Evolutionary conservation across 2,113 vertebrate genomes (phyloP).

Genomic region (Protobothrops flavoviridis): DNA sequence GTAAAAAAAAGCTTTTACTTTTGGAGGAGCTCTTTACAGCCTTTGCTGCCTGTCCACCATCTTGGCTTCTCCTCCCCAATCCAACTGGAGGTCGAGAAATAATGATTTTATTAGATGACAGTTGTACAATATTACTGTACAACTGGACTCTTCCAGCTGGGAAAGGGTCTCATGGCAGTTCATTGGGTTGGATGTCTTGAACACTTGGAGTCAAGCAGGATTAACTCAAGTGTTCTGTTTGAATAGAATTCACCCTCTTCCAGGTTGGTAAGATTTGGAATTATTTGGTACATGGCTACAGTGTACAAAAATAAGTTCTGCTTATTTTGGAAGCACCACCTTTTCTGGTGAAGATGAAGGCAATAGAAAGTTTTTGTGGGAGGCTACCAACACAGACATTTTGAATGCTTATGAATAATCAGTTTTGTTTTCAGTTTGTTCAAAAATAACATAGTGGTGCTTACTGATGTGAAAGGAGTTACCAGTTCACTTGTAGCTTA

Average conservation of each 20-base stretch:
- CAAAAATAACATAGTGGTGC: constrained; percentile 46
- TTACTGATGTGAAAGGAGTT: constrained; percentile 58
- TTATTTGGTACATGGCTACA: constrained; percentile 33
- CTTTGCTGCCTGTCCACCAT: too few species aligned
- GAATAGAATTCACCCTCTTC: neutral
- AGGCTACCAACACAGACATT: constrained; percentile 45
- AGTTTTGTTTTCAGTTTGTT: constrained; percentile 56
- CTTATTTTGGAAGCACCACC: constrained; percentile 28
- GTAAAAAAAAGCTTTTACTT: too few species aligned
- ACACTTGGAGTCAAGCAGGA: constrained; percentile 4
- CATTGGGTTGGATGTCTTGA: neutral
- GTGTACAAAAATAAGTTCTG: neutral
- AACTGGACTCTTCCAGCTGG: neutral
- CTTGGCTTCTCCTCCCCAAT: too few species aligned
- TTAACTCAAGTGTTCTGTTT: constrained; percentile 17
- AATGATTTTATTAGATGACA: neutral
- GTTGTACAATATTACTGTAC: neutral
- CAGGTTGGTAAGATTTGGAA: neutral
- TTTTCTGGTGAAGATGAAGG: constrained; percentile 35
- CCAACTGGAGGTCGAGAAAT: neutral
- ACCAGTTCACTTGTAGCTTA: constrained; percentile 59
- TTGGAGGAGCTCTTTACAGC: too few species aligned
- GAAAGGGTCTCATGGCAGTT: neutral
- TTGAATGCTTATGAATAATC: constrained; percentile 53
- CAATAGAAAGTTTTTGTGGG: constrained; percentile 36